Evolutionary conservation across 23 tunicate genomes (phyloP).

Genomic region (Phallusia fumigata): DNA sequence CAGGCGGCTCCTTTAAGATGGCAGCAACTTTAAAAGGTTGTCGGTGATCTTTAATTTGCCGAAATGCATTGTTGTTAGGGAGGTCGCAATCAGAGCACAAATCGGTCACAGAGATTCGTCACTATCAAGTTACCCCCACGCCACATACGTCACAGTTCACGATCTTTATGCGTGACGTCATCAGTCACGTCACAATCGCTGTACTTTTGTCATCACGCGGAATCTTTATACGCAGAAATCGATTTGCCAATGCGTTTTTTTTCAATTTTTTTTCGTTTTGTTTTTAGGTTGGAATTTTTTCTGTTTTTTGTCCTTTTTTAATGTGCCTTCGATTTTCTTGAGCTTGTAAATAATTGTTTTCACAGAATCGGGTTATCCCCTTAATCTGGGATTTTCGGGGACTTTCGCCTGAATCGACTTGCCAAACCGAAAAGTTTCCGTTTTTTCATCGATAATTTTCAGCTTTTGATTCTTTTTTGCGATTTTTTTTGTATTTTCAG

Average conservation of each 20-base stretch:
- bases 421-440: slow-evolving; percentile 6
- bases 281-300: slow-evolving; percentile 1
- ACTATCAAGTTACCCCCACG: too few relatives aligned
- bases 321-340: neutral
- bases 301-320: neutral
- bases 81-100: too few relatives aligned
- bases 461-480: neutral
- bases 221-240: neutral
- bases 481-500: too few relatives aligned
- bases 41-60: too few relatives aligned
- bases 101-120: too few relatives aligned
- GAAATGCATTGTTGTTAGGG: too few relatives aligned
- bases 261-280: neutral
- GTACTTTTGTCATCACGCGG: neutral
- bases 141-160: neutral
- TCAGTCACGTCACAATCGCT: neutral
- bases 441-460: neutral
- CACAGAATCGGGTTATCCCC: neutral
- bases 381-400: neutral
- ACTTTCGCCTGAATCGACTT: neutral
- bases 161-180: neutral
- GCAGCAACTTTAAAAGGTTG: too few relatives aligned
- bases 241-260: neutral
- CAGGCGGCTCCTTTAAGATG: too few relatives aligned
- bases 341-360: neutral